A percentile compares a stretch with the other conserved stretches of the same genome.
phyloP scores from a whole-genome alignment of 2,797 vertebrate genomes.

The Neoniphon sammara region DNA sequence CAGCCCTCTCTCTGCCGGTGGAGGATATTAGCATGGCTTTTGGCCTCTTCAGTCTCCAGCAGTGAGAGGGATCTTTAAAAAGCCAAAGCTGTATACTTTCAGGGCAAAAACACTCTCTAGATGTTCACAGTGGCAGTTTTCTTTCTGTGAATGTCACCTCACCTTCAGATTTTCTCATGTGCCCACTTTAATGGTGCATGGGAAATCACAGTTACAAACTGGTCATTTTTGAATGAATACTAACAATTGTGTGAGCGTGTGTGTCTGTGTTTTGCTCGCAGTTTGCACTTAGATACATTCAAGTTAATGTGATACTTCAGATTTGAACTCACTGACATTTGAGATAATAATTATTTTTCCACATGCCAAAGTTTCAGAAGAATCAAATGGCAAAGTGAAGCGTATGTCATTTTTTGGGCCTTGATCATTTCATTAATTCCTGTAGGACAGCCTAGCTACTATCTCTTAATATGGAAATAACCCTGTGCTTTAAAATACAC shows the following conservation, averaged over 20 bases:
- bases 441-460: neutral
- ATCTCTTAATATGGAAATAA: neutral
- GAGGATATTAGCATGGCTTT: neutral
- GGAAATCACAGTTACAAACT: neutral
- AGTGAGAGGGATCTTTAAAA: neutral
- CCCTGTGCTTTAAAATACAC: neutral
- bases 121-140: slow-evolving; percentile 8
- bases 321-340: no score
- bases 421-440: neutral
- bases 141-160: neutral
- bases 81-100: neutral
- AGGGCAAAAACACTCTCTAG: neutral
- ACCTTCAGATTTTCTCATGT: neutral
- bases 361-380: no score
- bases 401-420: neutral
- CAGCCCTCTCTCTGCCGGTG: neutral
- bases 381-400: no score
- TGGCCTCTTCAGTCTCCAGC: neutral
- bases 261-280: neutral
- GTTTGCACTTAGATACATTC: no score
- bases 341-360: no score
- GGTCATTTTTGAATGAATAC: neutral
- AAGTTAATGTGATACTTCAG: neutral
- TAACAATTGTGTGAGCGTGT: slow-evolving; percentile 1
- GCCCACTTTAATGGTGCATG: neutral